Evolutionary conservation across 2,888 invertebrate species (phyloP), one percentile per base, ranked within the genome.

Genomic region (Drosophila villosipedis): DNA sequence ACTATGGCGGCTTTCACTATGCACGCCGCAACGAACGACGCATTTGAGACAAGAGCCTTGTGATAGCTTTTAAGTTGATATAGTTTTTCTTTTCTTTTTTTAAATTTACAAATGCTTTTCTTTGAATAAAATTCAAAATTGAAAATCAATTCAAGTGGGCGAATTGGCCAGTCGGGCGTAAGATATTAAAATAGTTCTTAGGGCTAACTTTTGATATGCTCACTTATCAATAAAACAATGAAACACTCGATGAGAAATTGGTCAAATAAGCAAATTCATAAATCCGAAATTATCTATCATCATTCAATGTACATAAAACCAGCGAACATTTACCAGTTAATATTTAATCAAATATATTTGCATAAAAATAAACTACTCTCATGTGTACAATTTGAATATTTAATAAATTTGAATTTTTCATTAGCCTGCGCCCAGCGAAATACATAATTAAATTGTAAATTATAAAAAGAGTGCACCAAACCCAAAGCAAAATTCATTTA

Each of bases 1-100:
- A 88, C 77, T 89, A 89, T 10, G 91, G 90, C 6, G 83, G 70
- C 19, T 90, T 90, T 22, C 70, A 87, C 57, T 87, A 71, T 61
- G 81, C 90, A 4, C 74, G 73, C 3, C 79, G 76, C 58, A 81
- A 76, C 62, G 85, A 86, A 22, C 68, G 85, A n/a, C 88, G 82
- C 69, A 53, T 87, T 37, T 83, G 30, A 78, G 22, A 28, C 37
- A 28, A 12, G 14, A 10, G 3, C n/a, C 19, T 28, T 85, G 86
- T 76, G 73, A 80, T 90, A 90, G 89, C 52, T 73, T 68, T 66
- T 68, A 71, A 71, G 39, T 47, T 28, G 14, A 33, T 9, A 43
- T 50, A 39, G 35, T 35, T 35, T 35, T 39, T 28, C 28, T 39
- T 10, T 9, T n/a, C n/a, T 41, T n/a, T 31, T 64, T 60, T 50